Evolutionary conservation across 2,888 invertebrate species (phyloP).

Genomic region (Bombyx huttoni): DNA sequence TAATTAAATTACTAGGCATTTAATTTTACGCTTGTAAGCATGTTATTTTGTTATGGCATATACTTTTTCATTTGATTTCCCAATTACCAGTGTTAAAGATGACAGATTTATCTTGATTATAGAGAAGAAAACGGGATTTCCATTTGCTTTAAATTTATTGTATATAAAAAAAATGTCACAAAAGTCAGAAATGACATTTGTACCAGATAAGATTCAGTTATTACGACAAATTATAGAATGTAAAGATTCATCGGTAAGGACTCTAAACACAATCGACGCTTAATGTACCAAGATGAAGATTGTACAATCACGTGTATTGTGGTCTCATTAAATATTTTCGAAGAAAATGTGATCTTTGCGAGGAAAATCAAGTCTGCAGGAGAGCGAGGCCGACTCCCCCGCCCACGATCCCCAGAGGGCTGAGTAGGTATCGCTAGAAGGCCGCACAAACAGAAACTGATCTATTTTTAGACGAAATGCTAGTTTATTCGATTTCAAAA

Average conservation of each 20-base stretch:
- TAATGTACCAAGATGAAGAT: too few species aligned
- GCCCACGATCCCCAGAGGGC: conserved; percentile 16
- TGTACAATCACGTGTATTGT: conserved; percentile 6
- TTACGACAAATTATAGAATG: too few species aligned
- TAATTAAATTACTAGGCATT: conserved; percentile 1
- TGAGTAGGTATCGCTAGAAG: conserved; percentile 24
- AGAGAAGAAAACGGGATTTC: background rate
- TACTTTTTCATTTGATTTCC: background rate
- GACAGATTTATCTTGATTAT: background rate
- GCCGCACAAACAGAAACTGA: conserved; percentile 27
- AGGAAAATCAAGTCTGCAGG: conserved; percentile 37
- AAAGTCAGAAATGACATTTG: too few species aligned
- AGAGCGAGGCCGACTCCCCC: conserved; percentile 13
- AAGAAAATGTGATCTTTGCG: conserved; percentile 22
- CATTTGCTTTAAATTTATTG: too few species aligned
- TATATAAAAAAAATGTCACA: too few species aligned
- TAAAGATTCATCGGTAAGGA: too few species aligned
- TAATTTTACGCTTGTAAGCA: background rate
- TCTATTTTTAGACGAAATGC: conserved; percentile 36
- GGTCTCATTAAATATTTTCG: conserved; percentile 31
- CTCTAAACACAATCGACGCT: too few species aligned
- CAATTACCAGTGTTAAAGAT: background rate
- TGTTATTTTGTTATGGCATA: background rate
- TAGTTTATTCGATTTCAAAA: conserved; percentile 17
- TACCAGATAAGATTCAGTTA: too few species aligned